Evolutionary conservation across 2,797 vertebrate species (phyloP), one percentile per base, ranked within the genome.

Genomic region (Huso huso): DNA sequence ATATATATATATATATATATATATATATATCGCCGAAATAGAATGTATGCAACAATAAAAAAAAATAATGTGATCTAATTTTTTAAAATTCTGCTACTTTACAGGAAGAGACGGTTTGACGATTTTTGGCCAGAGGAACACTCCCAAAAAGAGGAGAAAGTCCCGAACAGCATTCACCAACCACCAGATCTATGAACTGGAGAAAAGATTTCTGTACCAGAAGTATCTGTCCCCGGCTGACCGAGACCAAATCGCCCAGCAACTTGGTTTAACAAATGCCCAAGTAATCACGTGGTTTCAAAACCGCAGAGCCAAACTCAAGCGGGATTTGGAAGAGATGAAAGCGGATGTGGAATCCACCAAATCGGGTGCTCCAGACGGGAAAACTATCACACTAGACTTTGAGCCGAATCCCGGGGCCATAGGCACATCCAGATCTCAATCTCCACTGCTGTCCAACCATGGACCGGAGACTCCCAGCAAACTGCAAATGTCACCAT

Each of bases 201-300:
- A 97, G 77, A 98, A 98, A 80, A 86, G 94, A 37, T 98, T 98
- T 79, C 79, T 97, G 51, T 95, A 93, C 77, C 95, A 98, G 89
- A 98, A 97, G 81, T 98, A 98, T 76, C 82, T 98, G 83, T 95
- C 93, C 7, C 95, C 95, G 0, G 94, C 94, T 0, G 95, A 98
- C 82, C 91, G 95, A 74, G 95, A 98, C 85, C 95, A 97, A 82
- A 95, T 97, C 69, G 93, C 95, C 3, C 95, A 96, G 84, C 95
- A 96, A 75, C 83, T 98, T 78, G 93, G 93, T 71, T 85, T 97
- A 80, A 95, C 93, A 61, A 96, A 95, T 70, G 94, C 95, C 51
- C 95, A 98, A 84, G 95, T 98, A 75, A 98, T 98, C 83, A 97
- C 95, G 74, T 97, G 95, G 95, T 97, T 96, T 75, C 95, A 97